phyloP scores from a whole-genome alignment of 2,888 invertebrate genomes.

The Platycheirus rosarum region DNA sequence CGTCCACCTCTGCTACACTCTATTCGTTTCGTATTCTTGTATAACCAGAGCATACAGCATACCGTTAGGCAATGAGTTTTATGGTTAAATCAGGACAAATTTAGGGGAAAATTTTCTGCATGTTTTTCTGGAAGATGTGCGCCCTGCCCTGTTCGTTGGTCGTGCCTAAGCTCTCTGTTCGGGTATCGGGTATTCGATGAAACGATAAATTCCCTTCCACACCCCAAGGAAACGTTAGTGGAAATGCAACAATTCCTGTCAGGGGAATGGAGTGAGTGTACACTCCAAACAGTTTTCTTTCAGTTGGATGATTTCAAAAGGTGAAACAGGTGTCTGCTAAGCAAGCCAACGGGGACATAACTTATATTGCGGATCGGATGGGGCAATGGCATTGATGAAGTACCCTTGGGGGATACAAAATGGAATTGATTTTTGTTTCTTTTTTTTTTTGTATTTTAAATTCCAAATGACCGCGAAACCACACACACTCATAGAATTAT shows the following conservation, averaged over 20 bases:
- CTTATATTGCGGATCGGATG: conserved; percentile 9
- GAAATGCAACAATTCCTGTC: conserved; percentile 32
- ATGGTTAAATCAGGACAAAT: conserved; percentile 62
- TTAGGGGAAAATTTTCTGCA: conserved; percentile 50
- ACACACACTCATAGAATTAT: conserved; percentile 22
- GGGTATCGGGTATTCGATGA: conserved; percentile 15
- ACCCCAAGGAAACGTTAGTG: too few species aligned
- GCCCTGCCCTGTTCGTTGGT: background rate
- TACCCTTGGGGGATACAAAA: conserved; percentile 3
- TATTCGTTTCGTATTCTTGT: too few species aligned
- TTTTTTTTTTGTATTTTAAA: conserved; percentile 44
- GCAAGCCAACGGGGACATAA: conserved; percentile 22
- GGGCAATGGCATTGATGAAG: conserved; percentile 20
- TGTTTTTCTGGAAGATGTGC: conserved; percentile 14
- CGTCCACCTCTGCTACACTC: conserved; percentile 7
- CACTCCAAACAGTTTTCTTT: conserved; percentile 24
- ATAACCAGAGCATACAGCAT: background rate
- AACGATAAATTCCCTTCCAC: conserved; percentile 54
- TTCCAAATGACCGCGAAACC: conserved; percentile 61
- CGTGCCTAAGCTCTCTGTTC: conserved; percentile 8
- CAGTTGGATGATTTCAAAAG: conserved; percentile 35
- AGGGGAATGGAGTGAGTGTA: conserved; percentile 10
- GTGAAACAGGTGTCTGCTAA: conserved; percentile 52
- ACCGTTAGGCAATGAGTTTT: conserved; percentile 57
- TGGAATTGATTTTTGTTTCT: conserved; percentile 25